Percentiles rank a stretch among this genome's conserved stretches.
Conservation (phyloP, 2,888 invertebrate species). For the Halictus ligatus region DNA sequence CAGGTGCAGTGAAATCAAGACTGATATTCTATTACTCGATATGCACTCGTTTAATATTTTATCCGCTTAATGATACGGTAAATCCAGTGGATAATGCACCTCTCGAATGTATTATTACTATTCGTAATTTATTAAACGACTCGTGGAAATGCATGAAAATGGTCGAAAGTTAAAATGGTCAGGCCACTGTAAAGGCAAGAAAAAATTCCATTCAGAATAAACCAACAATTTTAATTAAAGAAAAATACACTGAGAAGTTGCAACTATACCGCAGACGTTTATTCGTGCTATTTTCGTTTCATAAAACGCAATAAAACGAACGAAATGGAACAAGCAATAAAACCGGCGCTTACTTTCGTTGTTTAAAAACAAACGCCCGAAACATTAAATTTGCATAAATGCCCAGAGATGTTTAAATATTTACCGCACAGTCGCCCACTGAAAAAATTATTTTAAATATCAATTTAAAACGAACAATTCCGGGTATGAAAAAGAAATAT, state of each 20-base stretch:
- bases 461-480: neutral
- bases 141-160: neutral
- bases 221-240: neutral
- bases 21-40: neutral
- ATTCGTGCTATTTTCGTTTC: neutral
- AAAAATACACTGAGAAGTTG: neutral
- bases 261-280: neutral
- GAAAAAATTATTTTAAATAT: neutral
- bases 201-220: neutral
- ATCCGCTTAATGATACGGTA: neutral
- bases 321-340: neutral
- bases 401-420: neutral
- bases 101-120: neutral
- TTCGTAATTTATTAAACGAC: neutral
- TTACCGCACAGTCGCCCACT: neutral
- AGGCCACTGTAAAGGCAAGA: neutral
- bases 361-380: neutral
- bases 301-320: neutral
- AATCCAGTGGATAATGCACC: neutral
- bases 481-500: neutral
- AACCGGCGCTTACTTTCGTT: neutral
- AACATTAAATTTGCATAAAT: neutral
- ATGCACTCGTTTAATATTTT: neutral
- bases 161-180: neutral
- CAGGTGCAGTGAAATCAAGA: neutral